These are phyloP conservation scores for Pseudomyrmex cubaensis DNA, from an alignment of 1,140 invertebrate species.

Conservation along the genomic window DNA sequence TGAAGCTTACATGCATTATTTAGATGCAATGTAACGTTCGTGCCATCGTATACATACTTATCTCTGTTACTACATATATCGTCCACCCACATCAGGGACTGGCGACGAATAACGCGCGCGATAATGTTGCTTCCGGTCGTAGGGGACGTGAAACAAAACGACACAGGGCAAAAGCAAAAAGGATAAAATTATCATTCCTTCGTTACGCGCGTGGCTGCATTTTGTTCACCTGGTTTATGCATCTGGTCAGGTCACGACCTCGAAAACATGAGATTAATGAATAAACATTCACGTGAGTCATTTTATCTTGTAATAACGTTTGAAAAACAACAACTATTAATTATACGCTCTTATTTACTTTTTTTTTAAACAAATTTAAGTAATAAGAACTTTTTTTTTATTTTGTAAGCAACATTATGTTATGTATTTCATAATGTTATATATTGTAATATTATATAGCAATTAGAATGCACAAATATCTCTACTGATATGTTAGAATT, in stretches of 20 bases:
- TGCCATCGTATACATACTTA: conserved; percentile 29
- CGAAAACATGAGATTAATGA: background rate
- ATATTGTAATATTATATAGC: background rate
- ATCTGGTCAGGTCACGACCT: conserved; percentile 54
- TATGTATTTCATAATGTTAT: background rate
- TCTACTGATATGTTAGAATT: background rate
- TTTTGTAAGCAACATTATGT: background rate
- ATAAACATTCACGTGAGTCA: background rate
- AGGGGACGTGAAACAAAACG: conserved; percentile 62
- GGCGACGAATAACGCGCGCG: conserved; percentile 50
- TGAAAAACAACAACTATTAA: background rate
- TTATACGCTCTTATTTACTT: background rate
- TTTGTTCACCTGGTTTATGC: conserved; percentile 65
- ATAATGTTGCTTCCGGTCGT: conserved; percentile 69
- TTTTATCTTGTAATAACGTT: background rate
- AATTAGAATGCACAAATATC: background rate
- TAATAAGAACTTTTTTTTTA: too few species aligned
- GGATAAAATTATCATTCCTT: conserved; percentile 69
- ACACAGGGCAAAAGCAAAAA: conserved; percentile 1
- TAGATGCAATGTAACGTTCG: conserved; percentile 7
- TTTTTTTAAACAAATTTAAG: too few species aligned
- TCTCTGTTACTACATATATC: conserved; percentile 43
- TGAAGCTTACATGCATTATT: background rate
- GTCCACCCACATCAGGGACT: conserved; percentile 59
- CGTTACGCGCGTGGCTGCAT: conserved; percentile 26